Evolutionary conservation across 2,113 vertebrate species (phyloP).

Genomic region (Solea solea): DNA sequence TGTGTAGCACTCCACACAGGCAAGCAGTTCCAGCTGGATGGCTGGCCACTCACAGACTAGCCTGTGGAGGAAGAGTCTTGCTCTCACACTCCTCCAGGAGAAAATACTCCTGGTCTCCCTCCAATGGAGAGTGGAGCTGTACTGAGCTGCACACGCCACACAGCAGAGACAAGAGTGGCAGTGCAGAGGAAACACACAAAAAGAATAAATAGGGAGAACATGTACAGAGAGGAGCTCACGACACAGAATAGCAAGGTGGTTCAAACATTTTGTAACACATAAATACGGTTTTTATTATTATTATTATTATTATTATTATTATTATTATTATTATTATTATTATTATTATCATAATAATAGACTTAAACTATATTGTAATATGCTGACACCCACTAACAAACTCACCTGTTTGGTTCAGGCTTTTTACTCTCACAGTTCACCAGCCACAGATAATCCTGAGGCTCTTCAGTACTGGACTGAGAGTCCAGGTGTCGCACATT

Average conservation of each 20-base stretch:
- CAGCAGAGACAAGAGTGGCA: constrained; percentile 56
- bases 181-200: constrained; percentile 35
- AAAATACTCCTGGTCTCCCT: constrained; percentile 92
- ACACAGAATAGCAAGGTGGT: constrained; percentile 1
- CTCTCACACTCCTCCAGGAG: constrained; percentile 99
- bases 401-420: constrained; percentile 92
- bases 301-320: too few relatives aligned
- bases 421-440: constrained; percentile 99
- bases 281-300: too few relatives aligned
- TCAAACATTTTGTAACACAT: too few relatives aligned
- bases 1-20: constrained; percentile 62
- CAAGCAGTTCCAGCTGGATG: constrained; percentile 67
- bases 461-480: constrained; percentile 91
- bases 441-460: constrained; percentile 96
- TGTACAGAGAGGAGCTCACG: not conserved
- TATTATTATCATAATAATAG: too few relatives aligned
- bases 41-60: constrained; percentile 91
- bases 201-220: constrained; percentile 22
- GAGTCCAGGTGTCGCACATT: constrained; percentile 88
- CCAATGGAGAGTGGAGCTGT: constrained; percentile 85
- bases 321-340: too few relatives aligned
- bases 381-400: not conserved
- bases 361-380: not conserved
- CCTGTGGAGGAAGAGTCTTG: constrained; percentile 89
- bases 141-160: constrained; percentile 85